These are phyloP conservation scores for Sinocyclocheilus anophthalmus DNA, from an alignment of 2,113 vertebrate species.

Conservation along the genomic window DNA sequence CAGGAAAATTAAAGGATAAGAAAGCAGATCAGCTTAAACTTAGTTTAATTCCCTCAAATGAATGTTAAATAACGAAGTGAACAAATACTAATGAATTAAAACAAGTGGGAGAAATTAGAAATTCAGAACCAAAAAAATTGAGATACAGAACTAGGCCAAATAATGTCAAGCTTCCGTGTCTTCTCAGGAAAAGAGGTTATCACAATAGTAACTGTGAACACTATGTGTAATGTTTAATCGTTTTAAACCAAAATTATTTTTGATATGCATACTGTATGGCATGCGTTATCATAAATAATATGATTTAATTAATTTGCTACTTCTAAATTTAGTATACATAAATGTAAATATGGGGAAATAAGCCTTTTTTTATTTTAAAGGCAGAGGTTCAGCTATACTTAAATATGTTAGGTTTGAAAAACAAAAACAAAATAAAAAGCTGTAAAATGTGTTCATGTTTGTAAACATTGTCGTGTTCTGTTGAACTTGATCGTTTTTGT, in stretches of 20 bases:
- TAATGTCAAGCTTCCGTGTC: too few species aligned
- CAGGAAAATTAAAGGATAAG: neutral
- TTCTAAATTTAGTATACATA: neutral
- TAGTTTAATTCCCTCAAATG: neutral
- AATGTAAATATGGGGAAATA: neutral
- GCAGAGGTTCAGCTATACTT: too few species aligned
- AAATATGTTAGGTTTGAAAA: neutral
- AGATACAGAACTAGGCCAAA: too few species aligned
- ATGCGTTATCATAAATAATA: neutral
- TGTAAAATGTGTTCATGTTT: neutral
- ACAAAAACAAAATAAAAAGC: too few species aligned
- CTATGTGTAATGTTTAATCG: too few species aligned
- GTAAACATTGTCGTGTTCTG: neutral
- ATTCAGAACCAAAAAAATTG: too few species aligned
- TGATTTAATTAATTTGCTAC: neutral
- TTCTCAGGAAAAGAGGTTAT: too few species aligned
- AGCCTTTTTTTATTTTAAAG: too few species aligned
- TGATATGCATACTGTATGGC: too few species aligned
- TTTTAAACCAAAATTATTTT: too few species aligned
- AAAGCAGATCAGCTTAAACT: neutral
- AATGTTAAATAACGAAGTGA: neutral
- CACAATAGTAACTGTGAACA: too few species aligned
- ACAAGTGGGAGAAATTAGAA: neutral
- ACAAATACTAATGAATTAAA: neutral
- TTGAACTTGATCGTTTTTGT: neutral